Conservation (phyloP, 2,113 vertebrate genomes). For the Urocynchramus pylzowi region DNA sequence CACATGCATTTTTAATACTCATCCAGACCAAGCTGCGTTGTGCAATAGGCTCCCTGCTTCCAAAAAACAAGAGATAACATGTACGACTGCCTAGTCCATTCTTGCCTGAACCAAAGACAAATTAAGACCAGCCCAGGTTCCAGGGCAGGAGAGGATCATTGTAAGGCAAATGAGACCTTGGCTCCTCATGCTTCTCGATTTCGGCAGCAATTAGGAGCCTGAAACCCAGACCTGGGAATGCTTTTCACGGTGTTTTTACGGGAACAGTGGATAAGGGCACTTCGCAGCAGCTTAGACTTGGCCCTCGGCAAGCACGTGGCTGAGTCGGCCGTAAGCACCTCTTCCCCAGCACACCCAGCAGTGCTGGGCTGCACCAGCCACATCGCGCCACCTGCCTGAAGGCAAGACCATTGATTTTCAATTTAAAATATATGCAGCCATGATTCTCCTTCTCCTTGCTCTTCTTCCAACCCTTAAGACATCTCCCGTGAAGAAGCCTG, state of each 20-base stretch:
- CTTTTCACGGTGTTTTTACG: background rate
- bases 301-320: background rate
- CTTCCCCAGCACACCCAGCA: background rate
- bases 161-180: conserved; percentile 53
- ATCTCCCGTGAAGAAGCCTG: background rate
- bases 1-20: conserved; percentile 43
- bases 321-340: background rate
- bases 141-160: conserved; percentile 66
- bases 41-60: conserved; percentile 58
- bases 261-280: background rate
- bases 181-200: conserved; percentile 9
- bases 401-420: background rate
- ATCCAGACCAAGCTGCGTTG: conserved; percentile 44
- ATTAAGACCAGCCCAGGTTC: conserved; percentile 70
- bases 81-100: conserved; percentile 59
- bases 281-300: background rate
- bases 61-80: conserved; percentile 71
- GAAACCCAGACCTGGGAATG: conserved; percentile 20
- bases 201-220: conserved; percentile 16
- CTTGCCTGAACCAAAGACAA: conserved; percentile 69
- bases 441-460: background rate
- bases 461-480: background rate
- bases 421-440: background rate
- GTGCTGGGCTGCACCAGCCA: background rate
- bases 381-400: background rate